phyloP scores from a whole-genome alignment of 2,888 invertebrate species.

The Acholoe squamosa region DNA sequence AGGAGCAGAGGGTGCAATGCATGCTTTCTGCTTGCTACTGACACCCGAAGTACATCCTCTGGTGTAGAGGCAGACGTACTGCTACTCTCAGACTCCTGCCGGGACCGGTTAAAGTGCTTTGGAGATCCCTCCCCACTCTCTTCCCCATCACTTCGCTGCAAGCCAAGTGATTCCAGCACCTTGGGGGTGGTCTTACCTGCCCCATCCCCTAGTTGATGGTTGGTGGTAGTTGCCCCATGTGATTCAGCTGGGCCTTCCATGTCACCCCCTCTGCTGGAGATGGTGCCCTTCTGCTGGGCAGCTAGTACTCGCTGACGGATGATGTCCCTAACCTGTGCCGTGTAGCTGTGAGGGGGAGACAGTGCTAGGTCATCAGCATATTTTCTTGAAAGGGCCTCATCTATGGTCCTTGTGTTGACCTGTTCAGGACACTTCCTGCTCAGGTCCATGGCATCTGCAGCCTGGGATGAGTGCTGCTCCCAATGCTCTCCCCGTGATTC shows the following conservation, averaged over 20 bases:
- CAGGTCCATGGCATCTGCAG: constrained; percentile 47
- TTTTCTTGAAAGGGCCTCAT: not conserved
- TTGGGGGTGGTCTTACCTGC: not conserved
- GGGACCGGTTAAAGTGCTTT: not conserved
- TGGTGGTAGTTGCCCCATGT: no score
- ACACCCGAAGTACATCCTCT: not conserved
- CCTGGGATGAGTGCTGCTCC: not conserved
- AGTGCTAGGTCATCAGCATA: constrained; percentile 68
- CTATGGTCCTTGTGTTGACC: no score
- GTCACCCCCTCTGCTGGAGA: not conserved
- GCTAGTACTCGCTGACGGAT: constrained; percentile 70
- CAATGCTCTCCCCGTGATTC: not conserved
- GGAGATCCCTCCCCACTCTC: not conserved
- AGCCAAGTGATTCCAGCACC: constrained; percentile 29
- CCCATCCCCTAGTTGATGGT: not conserved
- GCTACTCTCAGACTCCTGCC: not conserved
- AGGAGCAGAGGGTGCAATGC: not conserved
- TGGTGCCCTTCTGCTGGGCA: not conserved
- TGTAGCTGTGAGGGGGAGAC: constrained; percentile 71
- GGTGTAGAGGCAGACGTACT: not conserved
- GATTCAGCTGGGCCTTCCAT: not conserved
- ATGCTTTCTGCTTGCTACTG: not conserved
- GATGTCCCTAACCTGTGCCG: constrained; percentile 70
- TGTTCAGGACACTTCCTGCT: constrained; percentile 55
- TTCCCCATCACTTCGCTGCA: constrained; percentile 41